Conservation (phyloP, 2,888 invertebrate species). For the Nemurella pictetii region DNA sequence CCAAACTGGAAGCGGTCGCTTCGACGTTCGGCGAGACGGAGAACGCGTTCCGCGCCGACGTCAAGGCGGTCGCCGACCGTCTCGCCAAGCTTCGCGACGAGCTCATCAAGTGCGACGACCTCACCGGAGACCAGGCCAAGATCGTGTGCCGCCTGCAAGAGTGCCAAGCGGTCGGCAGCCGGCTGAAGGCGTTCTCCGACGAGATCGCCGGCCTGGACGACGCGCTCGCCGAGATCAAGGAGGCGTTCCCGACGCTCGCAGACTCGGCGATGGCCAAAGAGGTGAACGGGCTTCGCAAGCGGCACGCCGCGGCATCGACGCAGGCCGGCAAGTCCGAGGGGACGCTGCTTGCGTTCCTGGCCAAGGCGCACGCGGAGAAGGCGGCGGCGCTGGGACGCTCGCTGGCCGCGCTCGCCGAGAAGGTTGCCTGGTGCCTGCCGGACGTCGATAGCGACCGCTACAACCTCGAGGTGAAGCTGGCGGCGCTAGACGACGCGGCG, state of each 20-base stretch:
- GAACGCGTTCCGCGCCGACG: constrained; percentile 67
- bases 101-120: constrained; percentile 86
- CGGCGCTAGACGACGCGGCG: constrained; percentile 75
- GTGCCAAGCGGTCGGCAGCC: constrained; percentile 71
- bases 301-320: constrained; percentile 74
- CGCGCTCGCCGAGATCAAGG: constrained; percentile 70
- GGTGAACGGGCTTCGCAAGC: constrained; percentile 78
- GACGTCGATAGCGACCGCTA: constrained; percentile 89
- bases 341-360: constrained; percentile 76
- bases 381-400: constrained; percentile 79
- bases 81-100: constrained; percentile 77
- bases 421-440: constrained; percentile 88
- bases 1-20: constrained; percentile 72
- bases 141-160: constrained; percentile 77
- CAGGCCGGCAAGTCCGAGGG: constrained; percentile 81
- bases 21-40: constrained; percentile 75
- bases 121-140: constrained; percentile 83
- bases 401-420: constrained; percentile 80
- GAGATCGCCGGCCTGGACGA: constrained; percentile 70
- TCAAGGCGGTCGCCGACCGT: constrained; percentile 70
- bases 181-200: constrained; percentile 69
- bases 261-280: constrained; percentile 81
- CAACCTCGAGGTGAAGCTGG: constrained; percentile 87
- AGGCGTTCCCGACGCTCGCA: constrained; percentile 75
- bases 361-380: constrained; percentile 85